These are phyloP conservation scores for Laothoe populi DNA, from an alignment of 2,888 invertebrate species.

Conservation along the genomic window DNA sequence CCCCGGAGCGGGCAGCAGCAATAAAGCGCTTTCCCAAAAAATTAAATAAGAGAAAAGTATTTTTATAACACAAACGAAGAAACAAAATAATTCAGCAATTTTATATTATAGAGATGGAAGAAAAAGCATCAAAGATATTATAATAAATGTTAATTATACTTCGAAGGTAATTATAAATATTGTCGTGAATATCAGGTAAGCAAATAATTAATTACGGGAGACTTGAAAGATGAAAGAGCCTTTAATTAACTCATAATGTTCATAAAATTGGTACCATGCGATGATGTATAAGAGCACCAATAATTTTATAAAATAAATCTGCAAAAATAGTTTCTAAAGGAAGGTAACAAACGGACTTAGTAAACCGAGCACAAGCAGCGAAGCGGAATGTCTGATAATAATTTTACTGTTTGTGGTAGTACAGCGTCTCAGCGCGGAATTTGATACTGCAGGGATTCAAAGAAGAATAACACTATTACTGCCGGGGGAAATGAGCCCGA, in stretches of 20 bases:
- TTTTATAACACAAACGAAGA: neutral
- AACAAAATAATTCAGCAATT: neutral
- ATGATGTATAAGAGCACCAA: slow-evolving; percentile 31
- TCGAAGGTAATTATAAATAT: slow-evolving; percentile 47
- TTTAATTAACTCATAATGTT: slow-evolving; percentile 51
- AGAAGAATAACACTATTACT: slow-evolving; percentile 59
- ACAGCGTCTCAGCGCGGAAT: slow-evolving; percentile 40
- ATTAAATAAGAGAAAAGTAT: no score
- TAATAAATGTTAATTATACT: slow-evolving; percentile 44
- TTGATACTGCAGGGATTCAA: slow-evolving; percentile 37
- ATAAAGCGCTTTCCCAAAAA: no score
- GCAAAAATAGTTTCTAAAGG: slow-evolving; percentile 31
- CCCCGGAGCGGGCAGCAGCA: no score
- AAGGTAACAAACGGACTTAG: slow-evolving; percentile 15
- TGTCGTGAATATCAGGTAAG: slow-evolving; percentile 46
- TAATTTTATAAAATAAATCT: slow-evolving; percentile 4
- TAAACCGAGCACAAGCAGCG: slow-evolving; percentile 39
- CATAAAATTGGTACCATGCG: slow-evolving; percentile 42
- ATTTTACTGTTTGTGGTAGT: slow-evolving; percentile 53
- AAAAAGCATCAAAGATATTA: slow-evolving; percentile 38
- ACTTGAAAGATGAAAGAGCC: slow-evolving; percentile 56
- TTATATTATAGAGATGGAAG: slow-evolving; percentile 20
- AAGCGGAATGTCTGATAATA: slow-evolving; percentile 45
- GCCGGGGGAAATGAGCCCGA: slow-evolving; percentile 49
- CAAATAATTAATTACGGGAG: slow-evolving; percentile 57